phyloP scores from a whole-genome alignment of 1,140 invertebrate genomes.

The Potamilus streckersoni region DNA sequence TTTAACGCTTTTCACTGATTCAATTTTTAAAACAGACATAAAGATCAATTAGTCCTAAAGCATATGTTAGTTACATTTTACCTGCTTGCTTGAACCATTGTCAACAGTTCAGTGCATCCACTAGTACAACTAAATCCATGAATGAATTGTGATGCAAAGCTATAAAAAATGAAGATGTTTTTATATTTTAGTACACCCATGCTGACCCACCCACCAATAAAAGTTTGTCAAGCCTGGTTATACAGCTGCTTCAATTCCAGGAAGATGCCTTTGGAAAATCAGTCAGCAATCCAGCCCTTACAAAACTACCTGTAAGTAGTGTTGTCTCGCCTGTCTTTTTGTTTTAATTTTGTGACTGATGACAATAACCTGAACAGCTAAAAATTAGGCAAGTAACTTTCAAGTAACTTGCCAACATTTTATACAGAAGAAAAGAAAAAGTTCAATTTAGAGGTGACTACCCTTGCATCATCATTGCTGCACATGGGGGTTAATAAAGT shows the following conservation, averaged over 20 bases:
- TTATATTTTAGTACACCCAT: slow-evolving; percentile 80
- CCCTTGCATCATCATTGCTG: no score
- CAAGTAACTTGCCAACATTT: no score
- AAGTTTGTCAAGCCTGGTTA: slow-evolving; percentile 83
- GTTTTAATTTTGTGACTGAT: background rate
- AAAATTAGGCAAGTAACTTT: no score
- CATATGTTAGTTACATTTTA: background rate
- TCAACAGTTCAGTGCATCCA: background rate
- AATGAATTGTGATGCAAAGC: background rate
- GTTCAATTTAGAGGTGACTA: no score
- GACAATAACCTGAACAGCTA: no score
- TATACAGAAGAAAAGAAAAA: no score
- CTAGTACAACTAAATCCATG: background rate
- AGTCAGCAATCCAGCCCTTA: slow-evolving; percentile 82
- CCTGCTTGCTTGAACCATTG: background rate
- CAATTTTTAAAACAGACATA: background rate
- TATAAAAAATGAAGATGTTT: slow-evolving; percentile 5
- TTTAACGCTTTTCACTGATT: no score
- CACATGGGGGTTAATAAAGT: no score
- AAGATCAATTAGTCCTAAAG: background rate
- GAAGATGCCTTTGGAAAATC: slow-evolving; percentile 96
- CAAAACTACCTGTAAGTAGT: slow-evolving; percentile 69
- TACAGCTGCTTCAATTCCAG: slow-evolving; percentile 95
- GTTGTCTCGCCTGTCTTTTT: background rate
- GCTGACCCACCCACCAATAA: slow-evolving; percentile 96